phyloP scores from a whole-genome alignment of 2,797 vertebrate species.

The Epinephelus malabaricus region DNA sequence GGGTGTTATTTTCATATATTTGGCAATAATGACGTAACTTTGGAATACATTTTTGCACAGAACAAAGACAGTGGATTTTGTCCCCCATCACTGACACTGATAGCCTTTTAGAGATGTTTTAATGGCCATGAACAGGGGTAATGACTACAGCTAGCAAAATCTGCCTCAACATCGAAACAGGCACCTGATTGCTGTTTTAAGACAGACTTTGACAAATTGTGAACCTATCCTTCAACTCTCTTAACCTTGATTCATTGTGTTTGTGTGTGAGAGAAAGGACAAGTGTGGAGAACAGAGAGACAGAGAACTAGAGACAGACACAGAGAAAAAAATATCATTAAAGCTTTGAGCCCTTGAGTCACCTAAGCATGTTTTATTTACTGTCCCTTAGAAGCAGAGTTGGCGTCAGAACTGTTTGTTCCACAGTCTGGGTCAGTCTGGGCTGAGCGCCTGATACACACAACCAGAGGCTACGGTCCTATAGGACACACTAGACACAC shows the following conservation, averaged over 20 bases:
- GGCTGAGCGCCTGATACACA: slow-evolving; percentile 35
- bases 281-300: background rate
- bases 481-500: slow-evolving; percentile 16
- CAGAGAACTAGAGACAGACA: background rate
- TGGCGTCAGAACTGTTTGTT: slow-evolving; percentile 47
- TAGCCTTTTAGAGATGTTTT: background rate
- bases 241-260: background rate
- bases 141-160: background rate
- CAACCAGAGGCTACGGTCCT: slow-evolving; percentile 51
- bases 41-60: background rate
- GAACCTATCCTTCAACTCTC: background rate
- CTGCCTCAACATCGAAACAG: background rate
- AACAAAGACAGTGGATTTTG: background rate
- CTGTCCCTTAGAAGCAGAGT: slow-evolving; percentile 44
- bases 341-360: slow-evolving; percentile 38
- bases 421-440: slow-evolving; percentile 49
- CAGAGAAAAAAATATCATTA: slow-evolving; percentile 34
- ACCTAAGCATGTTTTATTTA: slow-evolving; percentile 65
- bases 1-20: background rate
- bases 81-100: background rate
- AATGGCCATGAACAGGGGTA: background rate
- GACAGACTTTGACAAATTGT: background rate
- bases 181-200: background rate
- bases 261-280: background rate
- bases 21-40: background rate